Base-by-base conservation (phyloP, 1,140 invertebrate genomes). In the Drosophila grimshawi region DNA sequence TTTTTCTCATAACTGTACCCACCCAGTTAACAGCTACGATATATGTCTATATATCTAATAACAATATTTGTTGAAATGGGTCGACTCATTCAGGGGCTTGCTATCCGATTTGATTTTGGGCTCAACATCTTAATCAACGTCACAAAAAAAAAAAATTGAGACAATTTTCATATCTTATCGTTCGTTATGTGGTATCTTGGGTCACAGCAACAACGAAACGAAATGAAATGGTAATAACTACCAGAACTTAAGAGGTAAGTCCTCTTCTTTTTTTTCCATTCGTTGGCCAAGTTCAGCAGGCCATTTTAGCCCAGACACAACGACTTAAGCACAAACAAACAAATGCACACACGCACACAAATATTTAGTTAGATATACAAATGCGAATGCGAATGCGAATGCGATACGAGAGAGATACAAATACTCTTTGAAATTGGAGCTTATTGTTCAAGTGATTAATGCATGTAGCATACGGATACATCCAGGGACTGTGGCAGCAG, bases 251-350 rank as follows among this genome's bases (percentile, higher is more conserved):
- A 29, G 10, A 33, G 55, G 11, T n/a, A 57, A 48, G 51, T 32
- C n/a, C 2, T 46, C 29, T 45, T 19, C 29, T n/a, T 7, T 27
- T 39, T 41, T 19, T 37, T 33, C 8, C 10, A 2, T n/a, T 32
- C 56, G 56, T 19, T 68, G 37, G n/a, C 32, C 66, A 74, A 69
- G 65, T 74, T 74, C 71, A 69, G 56, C 65, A 69, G 65, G 51
- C 51, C 32, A 27, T 60, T 19, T 30, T 46, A 29, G 49, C 46
- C 35, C 61, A 35, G 11, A 33, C 32, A 33, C 48, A 41, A 11
- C 59, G 32, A 70, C 11, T 19, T 19, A 19, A 33, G 41, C 32
- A 46, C 37, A 30, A 48, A 62, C 29, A 49, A 5, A 6, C 46
- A 67, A 30, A 27, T 19, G 51, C 35, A 49, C 33, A 51, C 19